A percentile compares a stretch with the other conserved stretches of the same genome.
Evolutionary conservation across 2,888 invertebrate genomes (phyloP).

Genomic region (Hyposoter didymator): DNA sequence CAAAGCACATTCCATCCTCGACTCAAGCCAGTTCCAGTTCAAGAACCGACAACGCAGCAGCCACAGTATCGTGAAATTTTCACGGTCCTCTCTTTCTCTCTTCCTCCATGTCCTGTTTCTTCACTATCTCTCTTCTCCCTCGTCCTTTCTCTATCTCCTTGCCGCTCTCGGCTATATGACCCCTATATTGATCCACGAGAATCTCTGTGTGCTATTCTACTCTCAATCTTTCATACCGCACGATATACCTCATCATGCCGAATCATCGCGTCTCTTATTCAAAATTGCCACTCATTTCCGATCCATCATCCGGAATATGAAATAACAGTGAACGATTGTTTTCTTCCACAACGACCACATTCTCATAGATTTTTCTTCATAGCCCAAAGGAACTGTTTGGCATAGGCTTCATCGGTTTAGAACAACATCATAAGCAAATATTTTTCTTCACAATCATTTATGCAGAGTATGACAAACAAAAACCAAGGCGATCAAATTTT

Average conservation of each 20-base stretch:
- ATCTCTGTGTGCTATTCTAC: slow-evolving; percentile 32
- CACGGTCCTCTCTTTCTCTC: slow-evolving; percentile 35
- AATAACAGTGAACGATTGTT: not conserved
- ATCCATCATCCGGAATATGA: slow-evolving; percentile 3
- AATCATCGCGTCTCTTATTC: slow-evolving; percentile 25
- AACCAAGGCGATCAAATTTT: not conserved
- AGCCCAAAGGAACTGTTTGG: not conserved
- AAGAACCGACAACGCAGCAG: slow-evolving; percentile 46
- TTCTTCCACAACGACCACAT: not conserved
- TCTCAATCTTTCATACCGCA: slow-evolving; percentile 14
- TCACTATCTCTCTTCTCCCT: not conserved
- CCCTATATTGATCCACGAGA: slow-evolving; percentile 59
- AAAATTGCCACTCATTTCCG: slow-evolving; percentile 6
- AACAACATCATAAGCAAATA: not conserved
- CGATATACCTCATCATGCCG: slow-evolving; percentile 31
- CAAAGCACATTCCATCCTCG: slow-evolving; percentile 50
- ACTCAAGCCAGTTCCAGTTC: slow-evolving; percentile 46
- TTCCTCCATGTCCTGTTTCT: slow-evolving; percentile 7
- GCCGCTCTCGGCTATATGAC: slow-evolving; percentile 38
- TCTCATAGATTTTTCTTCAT: not conserved
- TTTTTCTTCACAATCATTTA: not conserved
- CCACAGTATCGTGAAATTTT: slow-evolving; percentile 63
- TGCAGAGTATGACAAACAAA: not conserved
- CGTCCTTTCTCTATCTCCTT: slow-evolving; percentile 11
- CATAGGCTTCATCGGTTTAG: not conserved